Conservation (phyloP, 2,113 vertebrate genomes). For the Paraplagusia blochii region DNA sequence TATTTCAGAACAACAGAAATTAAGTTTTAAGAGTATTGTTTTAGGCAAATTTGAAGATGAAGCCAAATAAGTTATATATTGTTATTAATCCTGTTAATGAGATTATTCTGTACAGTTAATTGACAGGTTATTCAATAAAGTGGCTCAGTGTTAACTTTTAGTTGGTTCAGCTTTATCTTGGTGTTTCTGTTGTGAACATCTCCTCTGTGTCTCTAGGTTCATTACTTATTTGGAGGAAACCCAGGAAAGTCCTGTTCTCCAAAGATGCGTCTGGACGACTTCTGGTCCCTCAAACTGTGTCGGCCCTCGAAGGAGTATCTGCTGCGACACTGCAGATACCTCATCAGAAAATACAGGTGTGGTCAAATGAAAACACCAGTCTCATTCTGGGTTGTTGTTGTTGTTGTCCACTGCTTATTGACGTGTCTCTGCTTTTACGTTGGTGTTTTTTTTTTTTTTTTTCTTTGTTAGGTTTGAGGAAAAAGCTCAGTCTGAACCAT, state of each 20-base stretch:
- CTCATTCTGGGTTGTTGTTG: too few species aligned
- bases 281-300: constrained; percentile 97
- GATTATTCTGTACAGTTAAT: too few species aligned
- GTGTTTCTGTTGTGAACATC: neutral
- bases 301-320: constrained; percentile 97
- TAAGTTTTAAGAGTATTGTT: too few species aligned
- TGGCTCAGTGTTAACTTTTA: neutral
- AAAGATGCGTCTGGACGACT: constrained; percentile 98
- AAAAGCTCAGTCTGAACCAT: constrained; percentile 92
- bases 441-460: neutral
- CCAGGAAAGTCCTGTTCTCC: constrained; percentile 98
- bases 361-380: too few species aligned
- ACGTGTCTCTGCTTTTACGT: neutral
- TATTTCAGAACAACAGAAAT: too few species aligned
- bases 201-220: constrained; percentile 78
- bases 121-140: too few species aligned
- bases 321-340: constrained; percentile 96
- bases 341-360: constrained; percentile 96
- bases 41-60: too few species aligned
- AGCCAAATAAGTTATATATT: too few species aligned
- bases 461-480: constrained; percentile 88
- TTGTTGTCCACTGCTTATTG: neutral
- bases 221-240: constrained; percentile 98
- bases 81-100: too few species aligned
- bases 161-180: neutral